Evolutionary conservation across 92 coral and sea anemone genomes (phyloP), one percentile per base, ranked within the genome.

Genomic region (Blastomussa wellsi): DNA sequence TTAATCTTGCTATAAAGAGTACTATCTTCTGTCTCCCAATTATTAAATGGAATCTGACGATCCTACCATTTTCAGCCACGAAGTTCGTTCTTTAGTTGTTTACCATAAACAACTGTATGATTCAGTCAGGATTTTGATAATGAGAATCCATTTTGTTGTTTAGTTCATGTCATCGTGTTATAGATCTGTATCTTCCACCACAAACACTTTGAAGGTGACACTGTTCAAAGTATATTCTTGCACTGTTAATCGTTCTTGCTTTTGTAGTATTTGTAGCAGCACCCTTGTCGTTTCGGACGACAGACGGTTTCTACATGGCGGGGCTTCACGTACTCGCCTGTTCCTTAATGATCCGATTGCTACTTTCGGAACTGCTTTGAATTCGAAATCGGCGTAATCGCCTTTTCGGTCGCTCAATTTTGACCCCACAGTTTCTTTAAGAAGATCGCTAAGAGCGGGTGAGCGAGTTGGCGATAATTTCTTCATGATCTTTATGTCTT

Each of bases 341-440:
- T 33, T 47, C 52, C 67, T 31, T 20, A 77, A 24, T 13, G 66
- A 26, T 20, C 26, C 74, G 6, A n/a, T 5, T 20, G 85, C 48
- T 36, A 35, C 66, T 69, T 48, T 68, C 32, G 65, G 14, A 5
- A 67, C 85, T 62, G 83, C 53, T 47, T 81, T 81, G 64, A 81
- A 81, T 52, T 81, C 85, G 51, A 81, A 81, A 36, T 67, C 85
- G 7, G 76, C 77, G n/a, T 81, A 81, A 38, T 81, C 85, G 13
- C 85, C 85, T 81, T 70, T 81, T 14, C 85, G 51, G 31, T 81
- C 85, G 64, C 85, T 81, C 44, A 81, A 69, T 35, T 81, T 81
- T 31, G 85, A 81, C 13, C 85, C 85, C 41, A 81, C 72, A 69
- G 85, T 69, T 49, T 81, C 85, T 81, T 81, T 81, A 11, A 69